phyloP scores from a whole-genome alignment of 1,140 invertebrate species.

The Neodiprion fabricii region DNA sequence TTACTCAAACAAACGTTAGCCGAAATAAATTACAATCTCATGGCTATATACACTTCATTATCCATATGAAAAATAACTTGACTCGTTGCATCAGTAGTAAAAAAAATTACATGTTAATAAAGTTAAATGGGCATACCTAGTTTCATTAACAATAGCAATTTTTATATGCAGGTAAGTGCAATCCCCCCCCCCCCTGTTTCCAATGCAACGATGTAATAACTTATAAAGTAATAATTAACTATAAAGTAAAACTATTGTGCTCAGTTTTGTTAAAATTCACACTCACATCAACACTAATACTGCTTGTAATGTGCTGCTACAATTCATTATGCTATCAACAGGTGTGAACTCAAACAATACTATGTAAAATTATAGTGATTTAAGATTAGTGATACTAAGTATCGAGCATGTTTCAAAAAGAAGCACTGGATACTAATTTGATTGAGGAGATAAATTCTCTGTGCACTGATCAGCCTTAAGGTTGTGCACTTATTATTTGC shows the following conservation, averaged over 20 bases:
- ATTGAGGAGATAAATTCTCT: not conserved
- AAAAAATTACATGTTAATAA: not conserved
- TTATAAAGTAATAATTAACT: constrained; percentile 6
- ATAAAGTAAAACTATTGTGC: constrained; percentile 4
- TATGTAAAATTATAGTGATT: not conserved
- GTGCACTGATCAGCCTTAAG: not conserved
- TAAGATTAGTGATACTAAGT: not conserved
- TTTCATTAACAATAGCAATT: not conserved
- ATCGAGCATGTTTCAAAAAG: not conserved
- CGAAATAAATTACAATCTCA: constrained; percentile 14
- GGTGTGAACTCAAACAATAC: not conserved
- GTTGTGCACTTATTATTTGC: not conserved
- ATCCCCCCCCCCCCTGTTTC: not conserved
- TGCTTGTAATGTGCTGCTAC: not conserved
- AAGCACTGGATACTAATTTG: not conserved
- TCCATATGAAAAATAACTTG: not conserved
- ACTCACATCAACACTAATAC: not conserved
- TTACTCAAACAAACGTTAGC: not conserved
- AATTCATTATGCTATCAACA: constrained; percentile 1
- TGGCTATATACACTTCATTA: constrained; percentile 13
- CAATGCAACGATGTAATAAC: constrained; percentile 6
- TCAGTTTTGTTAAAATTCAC: constrained; percentile 9
- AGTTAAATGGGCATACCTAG: not conserved
- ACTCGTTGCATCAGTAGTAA: not conserved
- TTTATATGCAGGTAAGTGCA: not conserved